Evolutionary conservation across 2,113 vertebrate genomes (phyloP).

Genomic region (Tricholaema leucomelas): DNA sequence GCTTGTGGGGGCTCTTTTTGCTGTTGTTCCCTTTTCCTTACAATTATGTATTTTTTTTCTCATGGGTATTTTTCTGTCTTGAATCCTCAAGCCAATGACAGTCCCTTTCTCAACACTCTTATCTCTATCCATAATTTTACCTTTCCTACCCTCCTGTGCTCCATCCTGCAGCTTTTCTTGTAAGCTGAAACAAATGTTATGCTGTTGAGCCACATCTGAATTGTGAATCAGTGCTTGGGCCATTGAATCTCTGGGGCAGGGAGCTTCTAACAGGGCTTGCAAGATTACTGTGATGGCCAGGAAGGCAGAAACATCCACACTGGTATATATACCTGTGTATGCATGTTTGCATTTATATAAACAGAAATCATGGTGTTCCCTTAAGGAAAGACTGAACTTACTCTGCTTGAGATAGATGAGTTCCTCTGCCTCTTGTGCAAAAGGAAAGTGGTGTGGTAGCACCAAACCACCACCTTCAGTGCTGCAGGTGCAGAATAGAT

Average conservation of each 20-base stretch:
- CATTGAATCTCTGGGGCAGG: background rate
- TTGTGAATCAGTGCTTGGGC: rapidly evolving
- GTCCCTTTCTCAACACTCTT: background rate
- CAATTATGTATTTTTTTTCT: background rate
- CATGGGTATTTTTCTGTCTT: background rate
- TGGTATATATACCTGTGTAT: background rate
- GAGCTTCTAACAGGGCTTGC: background rate
- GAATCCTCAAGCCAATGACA: background rate
- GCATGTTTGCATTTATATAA: background rate
- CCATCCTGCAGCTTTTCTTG: background rate
- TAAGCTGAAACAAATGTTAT: background rate
- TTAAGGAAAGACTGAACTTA: background rate
- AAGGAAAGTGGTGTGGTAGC: background rate
- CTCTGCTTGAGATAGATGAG: background rate
- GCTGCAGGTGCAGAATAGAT: background rate
- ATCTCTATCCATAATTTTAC: background rate
- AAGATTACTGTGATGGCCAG: background rate
- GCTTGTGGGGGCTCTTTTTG: background rate
- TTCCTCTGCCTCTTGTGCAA: background rate
- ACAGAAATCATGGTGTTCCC: background rate
- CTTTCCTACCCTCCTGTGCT: background rate
- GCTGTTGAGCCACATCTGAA: background rate
- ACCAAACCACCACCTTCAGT: background rate
- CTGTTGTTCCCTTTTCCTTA: background rate
- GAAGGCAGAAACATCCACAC: background rate